phyloP scores from a whole-genome alignment of 1,140 invertebrate species.

The Pollicipes pollicipes region DNA sequence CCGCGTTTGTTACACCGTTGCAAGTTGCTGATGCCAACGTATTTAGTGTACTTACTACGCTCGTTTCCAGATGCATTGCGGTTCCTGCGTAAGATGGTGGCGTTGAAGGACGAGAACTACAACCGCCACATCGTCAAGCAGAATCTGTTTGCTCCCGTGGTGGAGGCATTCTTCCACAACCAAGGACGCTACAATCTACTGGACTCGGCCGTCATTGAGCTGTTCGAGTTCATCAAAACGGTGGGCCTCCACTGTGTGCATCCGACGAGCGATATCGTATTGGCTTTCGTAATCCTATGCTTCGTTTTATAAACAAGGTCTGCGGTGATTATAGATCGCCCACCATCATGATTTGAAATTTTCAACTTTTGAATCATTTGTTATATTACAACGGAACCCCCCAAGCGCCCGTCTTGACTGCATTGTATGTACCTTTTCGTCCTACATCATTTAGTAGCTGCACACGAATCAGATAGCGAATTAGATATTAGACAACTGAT shows the following conservation, averaged over 20 bases:
- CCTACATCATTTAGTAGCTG: too few relatives aligned
- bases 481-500: too few relatives aligned
- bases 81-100: constrained; percentile 92
- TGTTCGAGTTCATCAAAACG: constrained; percentile 96
- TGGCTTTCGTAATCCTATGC: neutral
- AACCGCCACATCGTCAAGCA: constrained; percentile 91
- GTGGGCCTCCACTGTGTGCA: constrained; percentile 28
- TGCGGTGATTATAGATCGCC: constrained; percentile 9
- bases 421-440: too few relatives aligned
- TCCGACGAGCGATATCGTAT: neutral
- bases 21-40: too few relatives aligned
- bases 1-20: too few relatives aligned
- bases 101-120: constrained; percentile 96
- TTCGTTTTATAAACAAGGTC: constrained; percentile 1
- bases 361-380: too few relatives aligned
- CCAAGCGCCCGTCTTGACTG: too few relatives aligned
- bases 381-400: too few relatives aligned
- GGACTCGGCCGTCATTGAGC: constrained; percentile 95
- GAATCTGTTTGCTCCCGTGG: constrained; percentile 84
- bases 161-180: constrained; percentile 89
- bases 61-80: constrained; percentile 55
- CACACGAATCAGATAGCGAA: too few relatives aligned
- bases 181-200: constrained; percentile 94
- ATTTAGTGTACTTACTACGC: too few relatives aligned
- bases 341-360: too few relatives aligned